Conservation (phyloP, 2,888 invertebrate species). For the Drosophila incognita region DNA sequence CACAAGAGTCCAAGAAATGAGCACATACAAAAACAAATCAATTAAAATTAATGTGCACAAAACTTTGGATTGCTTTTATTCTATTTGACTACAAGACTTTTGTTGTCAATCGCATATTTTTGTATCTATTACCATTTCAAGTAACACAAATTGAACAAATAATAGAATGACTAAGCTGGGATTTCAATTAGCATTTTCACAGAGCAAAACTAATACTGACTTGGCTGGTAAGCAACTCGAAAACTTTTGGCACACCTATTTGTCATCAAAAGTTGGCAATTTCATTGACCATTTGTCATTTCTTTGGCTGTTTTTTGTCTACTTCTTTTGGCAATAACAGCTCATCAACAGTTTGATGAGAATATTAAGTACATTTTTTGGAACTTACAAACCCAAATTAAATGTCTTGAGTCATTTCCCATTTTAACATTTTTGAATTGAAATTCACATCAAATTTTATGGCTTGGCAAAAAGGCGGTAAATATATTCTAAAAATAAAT, state of each 20-base stretch:
- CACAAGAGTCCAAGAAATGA: slow-evolving; percentile 12
- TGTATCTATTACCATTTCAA: slow-evolving; percentile 41
- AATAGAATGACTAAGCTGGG: slow-evolving; percentile 8
- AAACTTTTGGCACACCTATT: slow-evolving; percentile 33
- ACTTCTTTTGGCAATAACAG: slow-evolving; percentile 5
- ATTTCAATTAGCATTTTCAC: slow-evolving; percentile 46
- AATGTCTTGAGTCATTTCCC: slow-evolving; percentile 6
- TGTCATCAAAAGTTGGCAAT: slow-evolving; percentile 28
- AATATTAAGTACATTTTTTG: slow-evolving; percentile 3
- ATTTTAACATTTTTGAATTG: background rate
- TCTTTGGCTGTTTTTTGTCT: slow-evolving; percentile 35
- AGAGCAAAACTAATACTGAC: slow-evolving; percentile 7
- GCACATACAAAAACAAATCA: slow-evolving; percentile 49
- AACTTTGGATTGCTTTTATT: slow-evolving; percentile 55
- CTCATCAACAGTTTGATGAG: slow-evolving; percentile 32
- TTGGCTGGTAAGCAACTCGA: background rate
- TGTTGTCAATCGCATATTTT: slow-evolving; percentile 41
- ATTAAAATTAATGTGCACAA: slow-evolving; percentile 71
- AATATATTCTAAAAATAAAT: background rate
- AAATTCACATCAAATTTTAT: background rate
- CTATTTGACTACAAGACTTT: slow-evolving; percentile 29
- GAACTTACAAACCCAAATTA: background rate
- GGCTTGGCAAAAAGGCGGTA: background rate
- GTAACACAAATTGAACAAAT: slow-evolving; percentile 10
- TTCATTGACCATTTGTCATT: slow-evolving; percentile 31